Evolutionary conservation across 2,797 vertebrate genomes (phyloP), one percentile per base, ranked within the genome.

Genomic region (Microctenopoma steveboyesi): DNA sequence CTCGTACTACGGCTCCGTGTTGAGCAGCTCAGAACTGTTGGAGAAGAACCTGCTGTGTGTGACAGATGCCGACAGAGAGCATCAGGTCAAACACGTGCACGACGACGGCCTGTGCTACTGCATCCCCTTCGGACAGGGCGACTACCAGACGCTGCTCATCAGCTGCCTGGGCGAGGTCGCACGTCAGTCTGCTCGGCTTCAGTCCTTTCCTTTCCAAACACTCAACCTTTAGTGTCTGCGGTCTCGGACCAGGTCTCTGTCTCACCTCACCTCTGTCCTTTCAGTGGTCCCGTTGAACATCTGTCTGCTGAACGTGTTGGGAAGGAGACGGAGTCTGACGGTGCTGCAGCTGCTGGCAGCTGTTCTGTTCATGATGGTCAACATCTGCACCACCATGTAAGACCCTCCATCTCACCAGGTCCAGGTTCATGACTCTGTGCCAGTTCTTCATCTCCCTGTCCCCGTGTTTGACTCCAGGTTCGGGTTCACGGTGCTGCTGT

Each of bases 281-380:
- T 4, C 68, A 99, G 97, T 99, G 81, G 92, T 96, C 61, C 97
- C 97, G 3, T 18, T 98, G 14, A 99, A 98, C 78, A 96, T 98
- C 35, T 77, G 92, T 2, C 68, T 95, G 77, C 93, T 99, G 79
- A 97, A 96, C n/a, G 52, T 96, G 5, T 82, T 97, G 0, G 97
- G 98, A 39, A 91, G 97, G 52, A 95, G 93, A 60, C 72, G 83
- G 81, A 95, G 92, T 74, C 87, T 99, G 67, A 87, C 83, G 0
- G 86, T 97, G 48, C 94, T 97, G 74, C 95, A 96, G 94, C 82
- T 94, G 16, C 76, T 94, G 48, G 91, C 96, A 0, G 96, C 95
- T 0, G 3, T 96, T 0, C 93, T 97, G 69, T 97, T 98, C 86
- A 93, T 98, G 81, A 86, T 98, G 64, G 76, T 99, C 45, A 97